A percentile compares a stretch with the other conserved stretches of the same genome.
Conservation (phyloP, 2,797 vertebrate genomes). For the Pipistrellus pipistrellus region DNA sequence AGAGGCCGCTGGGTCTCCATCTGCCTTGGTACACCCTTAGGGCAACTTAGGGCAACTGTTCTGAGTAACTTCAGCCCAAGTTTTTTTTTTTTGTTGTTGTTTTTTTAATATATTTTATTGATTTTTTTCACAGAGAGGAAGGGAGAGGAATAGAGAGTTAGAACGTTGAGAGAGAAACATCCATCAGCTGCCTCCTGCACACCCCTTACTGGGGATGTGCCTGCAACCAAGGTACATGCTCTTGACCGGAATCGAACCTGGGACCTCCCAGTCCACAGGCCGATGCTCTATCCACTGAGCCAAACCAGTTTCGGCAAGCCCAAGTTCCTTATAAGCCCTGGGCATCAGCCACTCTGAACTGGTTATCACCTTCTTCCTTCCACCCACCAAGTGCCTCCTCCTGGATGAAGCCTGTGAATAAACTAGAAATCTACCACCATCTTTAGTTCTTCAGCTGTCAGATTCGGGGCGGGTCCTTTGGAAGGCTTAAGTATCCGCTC, state of each 20-base stretch:
- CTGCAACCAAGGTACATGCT: too few species aligned
- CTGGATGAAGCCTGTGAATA: slow-evolving; percentile 1
- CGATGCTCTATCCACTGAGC: too few species aligned
- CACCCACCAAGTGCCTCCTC: neutral
- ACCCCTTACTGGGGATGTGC: too few species aligned
- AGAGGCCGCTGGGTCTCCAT: neutral
- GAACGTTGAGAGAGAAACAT: too few species aligned
- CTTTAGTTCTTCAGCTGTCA: neutral
- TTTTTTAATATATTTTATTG: neutral
- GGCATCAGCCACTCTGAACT: neutral
- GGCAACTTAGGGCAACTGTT: neutral
- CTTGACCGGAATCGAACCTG: too few species aligned
- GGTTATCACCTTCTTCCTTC: neutral
- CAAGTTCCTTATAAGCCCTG: neutral
- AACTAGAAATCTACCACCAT: neutral
- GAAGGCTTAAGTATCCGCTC: neutral
- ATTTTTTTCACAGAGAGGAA: too few species aligned
- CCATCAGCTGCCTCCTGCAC: too few species aligned
- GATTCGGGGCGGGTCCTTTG: neutral
- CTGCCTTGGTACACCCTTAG: neutral
- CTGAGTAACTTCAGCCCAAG: neutral
- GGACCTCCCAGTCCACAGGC: too few species aligned
- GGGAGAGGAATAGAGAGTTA: too few species aligned
- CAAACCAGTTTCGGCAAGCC: neutral
- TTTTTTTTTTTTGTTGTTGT: too few species aligned